Base-by-base conservation (phyloP, 2,888 invertebrate genomes). In the Lissonota sp. region DNA sequence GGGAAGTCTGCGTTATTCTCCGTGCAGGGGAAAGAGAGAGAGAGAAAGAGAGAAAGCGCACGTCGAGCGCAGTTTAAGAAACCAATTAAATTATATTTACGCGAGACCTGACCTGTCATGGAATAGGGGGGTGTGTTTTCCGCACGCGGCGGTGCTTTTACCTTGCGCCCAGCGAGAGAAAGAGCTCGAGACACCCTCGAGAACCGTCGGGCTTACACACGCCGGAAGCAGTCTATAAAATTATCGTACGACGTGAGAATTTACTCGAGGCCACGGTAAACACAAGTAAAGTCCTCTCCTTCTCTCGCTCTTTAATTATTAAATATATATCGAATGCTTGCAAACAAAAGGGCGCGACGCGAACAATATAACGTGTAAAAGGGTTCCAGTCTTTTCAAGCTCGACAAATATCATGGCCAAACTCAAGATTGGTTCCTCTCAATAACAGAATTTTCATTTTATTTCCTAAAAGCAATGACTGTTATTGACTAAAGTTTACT, bases 51-150 rank as follows among this genome's bases (percentile, higher is more conserved):
- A n/a, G 63, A 57, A 66, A 72, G 26, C 42, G 75, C 74, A 74
- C 83, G 80, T 83, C 83, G 74, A 75, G 79, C 73, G 57, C 84
- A 82, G 80, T 85, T 85, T 82, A 83, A 84, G 80, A 83, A 86
- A 86, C 84, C 86, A 87, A 87, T 87, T 87, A 86, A 86, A 87
- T 87, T 85, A 85, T 86, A 87, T 87, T 87, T 86, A 86, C 84
- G 82, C 80, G 60, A 67, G 74, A 75, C 71, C 60, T 62, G 37
- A 51, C 51, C 51, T 26, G 51, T 67, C 10, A 60, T 14, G 51
- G 26, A 3, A 26, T 26, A 26, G 26, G 26, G 26, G 26, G 26
- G 26, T 26, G 26, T 26, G 26, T 26, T 26, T 26, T 26, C 26
- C 26, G 26, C 26, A 26, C 26, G 26, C 72, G 37, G 39, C 60